Evolutionary conservation across 2,113 vertebrate species (phyloP).

Genomic region (Fulmarus glacialis): DNA sequence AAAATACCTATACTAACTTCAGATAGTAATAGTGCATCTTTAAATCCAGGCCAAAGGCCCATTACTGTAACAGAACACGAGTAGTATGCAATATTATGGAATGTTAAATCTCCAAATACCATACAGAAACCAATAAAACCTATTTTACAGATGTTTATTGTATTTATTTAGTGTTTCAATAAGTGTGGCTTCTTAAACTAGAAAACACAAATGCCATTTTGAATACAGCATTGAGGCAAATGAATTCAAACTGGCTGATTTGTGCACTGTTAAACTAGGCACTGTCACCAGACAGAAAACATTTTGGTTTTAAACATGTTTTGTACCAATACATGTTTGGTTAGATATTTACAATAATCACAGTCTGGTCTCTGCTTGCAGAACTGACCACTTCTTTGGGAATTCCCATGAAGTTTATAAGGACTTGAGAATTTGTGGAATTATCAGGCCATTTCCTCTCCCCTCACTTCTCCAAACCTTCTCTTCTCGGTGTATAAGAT

Average conservation of each 20-base stretch:
- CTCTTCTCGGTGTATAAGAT: not conserved
- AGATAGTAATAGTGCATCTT: conserved; percentile 59
- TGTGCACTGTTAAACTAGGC: not conserved
- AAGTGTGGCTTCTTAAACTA: not conserved
- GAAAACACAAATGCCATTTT: not conserved
- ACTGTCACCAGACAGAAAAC: not conserved
- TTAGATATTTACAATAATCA: too few relatives aligned
- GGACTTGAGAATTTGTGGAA: not conserved
- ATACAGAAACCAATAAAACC: conserved; percentile 74
- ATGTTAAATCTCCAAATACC: conserved; percentile 70
- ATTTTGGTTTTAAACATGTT: not conserved
- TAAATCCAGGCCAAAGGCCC: conserved; percentile 45
- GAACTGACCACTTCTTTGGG: not conserved
- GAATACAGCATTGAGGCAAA: not conserved
- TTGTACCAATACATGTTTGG: not conserved
- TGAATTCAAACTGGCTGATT: not conserved
- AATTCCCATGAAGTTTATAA: not conserved
- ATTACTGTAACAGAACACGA: conserved; percentile 59
- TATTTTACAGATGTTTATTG: conserved; percentile 66
- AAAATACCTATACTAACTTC: not conserved
- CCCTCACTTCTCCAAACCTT: not conserved
- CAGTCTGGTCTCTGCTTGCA: not conserved
- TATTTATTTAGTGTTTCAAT: not conserved
- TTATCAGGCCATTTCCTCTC: not conserved
- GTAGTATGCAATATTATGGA: conserved; percentile 77